A percentile compares a stretch with the other conserved stretches of the same genome.
Evolutionary conservation across 2,113 vertebrate genomes (phyloP).

Genomic region (Panthera uncia): DNA sequence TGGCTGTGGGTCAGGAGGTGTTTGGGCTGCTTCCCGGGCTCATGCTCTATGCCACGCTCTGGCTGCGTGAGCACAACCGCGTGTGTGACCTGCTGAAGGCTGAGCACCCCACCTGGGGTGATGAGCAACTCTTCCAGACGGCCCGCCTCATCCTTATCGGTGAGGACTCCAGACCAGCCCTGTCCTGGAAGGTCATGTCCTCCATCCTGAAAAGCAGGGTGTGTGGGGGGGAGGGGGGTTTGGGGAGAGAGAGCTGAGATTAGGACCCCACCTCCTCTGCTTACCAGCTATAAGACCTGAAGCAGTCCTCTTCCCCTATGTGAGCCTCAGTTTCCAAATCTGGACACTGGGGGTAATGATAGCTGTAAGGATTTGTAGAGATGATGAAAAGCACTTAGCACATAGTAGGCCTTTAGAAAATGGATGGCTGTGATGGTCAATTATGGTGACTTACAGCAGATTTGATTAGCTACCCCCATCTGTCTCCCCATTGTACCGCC

Average conservation of each 20-base stretch:
- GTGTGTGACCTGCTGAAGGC: slow-evolving; percentile 93
- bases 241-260: not conserved
- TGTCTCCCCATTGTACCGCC: not conserved
- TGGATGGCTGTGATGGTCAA: not conserved
- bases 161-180: slow-evolving; percentile 75
- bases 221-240: not conserved
- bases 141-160: slow-evolving; percentile 95
- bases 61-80: slow-evolving; percentile 96
- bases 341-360: not conserved
- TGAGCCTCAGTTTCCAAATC: not conserved
- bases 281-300: not conserved
- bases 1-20: slow-evolving; percentile 94
- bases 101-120: slow-evolving; percentile 94
- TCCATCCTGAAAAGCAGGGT: not conserved
- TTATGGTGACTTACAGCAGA: not conserved
- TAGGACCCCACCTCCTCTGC: not conserved
- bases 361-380: not conserved
- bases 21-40: slow-evolving; percentile 95
- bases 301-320: not conserved
- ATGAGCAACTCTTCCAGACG: slow-evolving; percentile 98
- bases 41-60: slow-evolving; percentile 91
- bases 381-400: not conserved
- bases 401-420: not conserved
- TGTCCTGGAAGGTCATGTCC: not conserved
- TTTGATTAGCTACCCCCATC: not conserved